A percentile compares a stretch with the other conserved stretches of the same genome.
phyloP scores from a whole-genome alignment of 1,140 invertebrate genomes.

The Sipha flava region DNA sequence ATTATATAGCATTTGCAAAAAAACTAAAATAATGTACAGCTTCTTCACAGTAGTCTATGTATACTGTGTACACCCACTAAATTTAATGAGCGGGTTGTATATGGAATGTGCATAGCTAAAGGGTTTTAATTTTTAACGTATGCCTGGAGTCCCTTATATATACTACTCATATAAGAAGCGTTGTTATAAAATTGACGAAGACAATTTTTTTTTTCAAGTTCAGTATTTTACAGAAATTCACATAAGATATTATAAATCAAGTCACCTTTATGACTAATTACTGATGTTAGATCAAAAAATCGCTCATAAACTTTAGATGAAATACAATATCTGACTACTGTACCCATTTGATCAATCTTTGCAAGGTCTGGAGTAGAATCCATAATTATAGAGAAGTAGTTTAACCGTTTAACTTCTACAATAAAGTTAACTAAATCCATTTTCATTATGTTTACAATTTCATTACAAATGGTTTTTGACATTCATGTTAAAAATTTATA shows the following conservation, averaged over 20 bases:
- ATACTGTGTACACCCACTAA: slow-evolving; percentile 11
- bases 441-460: too few relatives aligned
- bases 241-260: too few relatives aligned
- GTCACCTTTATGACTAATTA: not conserved
- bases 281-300: not conserved
- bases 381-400: not conserved
- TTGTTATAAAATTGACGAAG: slow-evolving; percentile 39
- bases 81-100: not conserved
- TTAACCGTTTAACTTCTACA: not conserved
- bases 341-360: slow-evolving; percentile 28
- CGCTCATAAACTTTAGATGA: not conserved
- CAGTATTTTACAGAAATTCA: not conserved
- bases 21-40: not conserved
- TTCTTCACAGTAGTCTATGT: not conserved
- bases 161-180: not conserved
- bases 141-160: not conserved
- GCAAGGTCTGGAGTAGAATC: slow-evolving; percentile 15
- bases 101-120: not conserved
- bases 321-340: not conserved
- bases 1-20: slow-evolving; percentile 34
- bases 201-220: not conserved
- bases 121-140: not conserved
- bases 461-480: too few relatives aligned
- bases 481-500: too few relatives aligned
- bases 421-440: slow-evolving; percentile 32